These are phyloP conservation scores for Spilosoma lubricipeda DNA, from an alignment of 2,888 invertebrate species.

Conservation along the genomic window DNA sequence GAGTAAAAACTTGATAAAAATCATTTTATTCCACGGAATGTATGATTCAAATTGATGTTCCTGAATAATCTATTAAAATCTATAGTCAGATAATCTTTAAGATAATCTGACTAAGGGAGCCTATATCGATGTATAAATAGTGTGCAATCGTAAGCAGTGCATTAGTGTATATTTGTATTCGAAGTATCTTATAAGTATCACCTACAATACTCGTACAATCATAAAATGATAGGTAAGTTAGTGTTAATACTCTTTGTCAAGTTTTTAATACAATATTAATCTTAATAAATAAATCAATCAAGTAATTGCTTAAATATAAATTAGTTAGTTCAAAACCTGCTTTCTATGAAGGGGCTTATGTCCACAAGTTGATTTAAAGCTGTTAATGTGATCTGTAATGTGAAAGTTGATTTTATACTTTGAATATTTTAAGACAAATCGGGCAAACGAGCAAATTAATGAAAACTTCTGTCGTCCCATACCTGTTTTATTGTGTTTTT, in stretches of 20 bases:
- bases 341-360: too few species aligned
- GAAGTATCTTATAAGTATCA: conserved; percentile 1
- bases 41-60: conserved; percentile 13
- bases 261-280: too few species aligned
- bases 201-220: not conserved
- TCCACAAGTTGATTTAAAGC: too few species aligned
- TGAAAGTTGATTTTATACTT: too few species aligned
- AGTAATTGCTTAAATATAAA: too few species aligned
- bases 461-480: too few species aligned
- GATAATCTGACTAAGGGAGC: conserved; percentile 16
- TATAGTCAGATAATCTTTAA: conserved; percentile 24
- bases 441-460: too few species aligned
- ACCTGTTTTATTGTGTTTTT: too few species aligned
- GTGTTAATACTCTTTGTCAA: not conserved
- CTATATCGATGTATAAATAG: conserved; percentile 35
- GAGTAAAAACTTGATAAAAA: not conserved
- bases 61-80: conserved; percentile 33
- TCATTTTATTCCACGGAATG: conserved; percentile 4
- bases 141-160: conserved; percentile 15
- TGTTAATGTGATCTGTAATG: too few species aligned
- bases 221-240: conserved; percentile 31
- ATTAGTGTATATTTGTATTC: conserved; percentile 25
- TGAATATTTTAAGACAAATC: too few species aligned
- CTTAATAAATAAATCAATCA: too few species aligned
- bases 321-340: too few species aligned